Conservation (phyloP, 1,140 invertebrate species). For the Grapholita molesta region DNA sequence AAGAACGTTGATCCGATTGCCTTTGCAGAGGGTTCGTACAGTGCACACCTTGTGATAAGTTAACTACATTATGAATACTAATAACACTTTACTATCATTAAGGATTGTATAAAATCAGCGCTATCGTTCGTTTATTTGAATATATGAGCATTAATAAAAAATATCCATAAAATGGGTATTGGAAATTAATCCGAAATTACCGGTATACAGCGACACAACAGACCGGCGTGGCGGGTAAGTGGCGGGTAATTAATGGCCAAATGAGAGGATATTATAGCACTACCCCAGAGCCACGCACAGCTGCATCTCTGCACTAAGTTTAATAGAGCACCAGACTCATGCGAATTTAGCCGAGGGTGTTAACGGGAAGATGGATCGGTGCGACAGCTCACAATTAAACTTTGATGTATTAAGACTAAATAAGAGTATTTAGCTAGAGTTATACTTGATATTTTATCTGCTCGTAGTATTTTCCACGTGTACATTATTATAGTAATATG, state of each 20-base stretch:
- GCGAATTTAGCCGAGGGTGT: neutral
- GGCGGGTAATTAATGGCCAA: slow-evolving; percentile 51
- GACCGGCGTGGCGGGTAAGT: slow-evolving; percentile 38
- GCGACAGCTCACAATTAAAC: neutral
- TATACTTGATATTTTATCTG: neutral
- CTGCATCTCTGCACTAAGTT: neutral
- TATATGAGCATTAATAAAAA: slow-evolving; percentile 20
- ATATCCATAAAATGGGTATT: slow-evolving; percentile 17
- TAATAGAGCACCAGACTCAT: neutral
- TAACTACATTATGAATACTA: too few species aligned
- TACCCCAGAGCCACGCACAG: neutral
- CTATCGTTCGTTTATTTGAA: neutral
- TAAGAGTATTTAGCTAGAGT: neutral
- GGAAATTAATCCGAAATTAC: slow-evolving; percentile 20
- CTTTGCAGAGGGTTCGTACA: neutral
- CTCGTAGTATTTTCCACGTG: neutral
- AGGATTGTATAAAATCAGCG: neutral
- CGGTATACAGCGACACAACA: slow-evolving; percentile 28
- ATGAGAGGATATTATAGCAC: slow-evolving; percentile 28
- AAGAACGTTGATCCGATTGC: neutral
- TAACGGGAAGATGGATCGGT: slow-evolving; percentile 1
- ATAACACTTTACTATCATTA: too few species aligned
- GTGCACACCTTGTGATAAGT: too few species aligned
- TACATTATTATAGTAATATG: too few species aligned
- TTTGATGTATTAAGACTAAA: neutral